phyloP scores from a whole-genome alignment of 2,888 invertebrate species.

The Podotricha telesiphe region DNA sequence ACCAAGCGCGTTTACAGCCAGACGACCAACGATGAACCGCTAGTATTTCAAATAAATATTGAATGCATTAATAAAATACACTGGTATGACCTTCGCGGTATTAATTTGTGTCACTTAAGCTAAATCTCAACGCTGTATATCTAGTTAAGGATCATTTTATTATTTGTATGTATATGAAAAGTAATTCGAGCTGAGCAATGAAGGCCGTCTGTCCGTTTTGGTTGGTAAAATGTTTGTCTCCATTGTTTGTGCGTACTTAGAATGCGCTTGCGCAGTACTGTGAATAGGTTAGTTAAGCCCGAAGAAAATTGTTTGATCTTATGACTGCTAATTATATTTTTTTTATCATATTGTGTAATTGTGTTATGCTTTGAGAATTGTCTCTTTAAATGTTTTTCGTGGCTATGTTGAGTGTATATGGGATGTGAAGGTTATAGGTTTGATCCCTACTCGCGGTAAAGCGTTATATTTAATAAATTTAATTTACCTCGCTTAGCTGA shows the following conservation, averaged over 20 bases:
- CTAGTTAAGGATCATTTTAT: background rate
- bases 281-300: conserved; percentile 17
- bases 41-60: background rate
- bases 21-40: background rate
- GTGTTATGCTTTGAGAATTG: background rate
- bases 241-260: conserved; percentile 4
- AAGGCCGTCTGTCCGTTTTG: conserved; percentile 15
- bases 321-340: background rate
- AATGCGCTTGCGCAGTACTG: too few relatives aligned
- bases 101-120: background rate
- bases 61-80: background rate
- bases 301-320: conserved; percentile 5
- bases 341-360: background rate
- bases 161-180: conserved; percentile 10
- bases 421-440: too few relatives aligned
- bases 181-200: background rate
- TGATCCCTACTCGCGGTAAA: too few relatives aligned
- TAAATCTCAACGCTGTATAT: background rate
- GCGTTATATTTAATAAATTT: too few relatives aligned
- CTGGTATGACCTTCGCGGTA: background rate
- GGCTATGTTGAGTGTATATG: too few relatives aligned
- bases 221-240: background rate
- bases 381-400: too few relatives aligned
- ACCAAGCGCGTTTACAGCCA: too few relatives aligned
- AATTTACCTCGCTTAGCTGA: too few relatives aligned